Percentiles rank a stretch among this genome's conserved stretches.
phyloP scores from a whole-genome alignment of 92 coral and sea anemone species.

The Bergia puertoricense region DNA sequence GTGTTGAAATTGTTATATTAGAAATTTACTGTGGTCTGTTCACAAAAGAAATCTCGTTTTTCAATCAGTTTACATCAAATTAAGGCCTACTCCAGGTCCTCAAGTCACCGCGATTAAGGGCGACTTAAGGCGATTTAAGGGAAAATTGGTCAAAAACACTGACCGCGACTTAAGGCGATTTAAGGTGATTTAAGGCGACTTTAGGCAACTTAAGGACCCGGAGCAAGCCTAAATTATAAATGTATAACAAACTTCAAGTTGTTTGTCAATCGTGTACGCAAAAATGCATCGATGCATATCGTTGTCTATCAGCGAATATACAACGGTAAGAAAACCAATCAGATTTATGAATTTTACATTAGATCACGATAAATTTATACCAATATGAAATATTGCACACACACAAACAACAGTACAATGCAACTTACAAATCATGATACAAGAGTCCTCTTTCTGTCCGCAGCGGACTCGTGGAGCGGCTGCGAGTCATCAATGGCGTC shows the following conservation, averaged over 20 bases:
- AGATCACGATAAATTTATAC: not conserved
- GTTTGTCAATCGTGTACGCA: not conserved
- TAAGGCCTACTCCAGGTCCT: too few species aligned
- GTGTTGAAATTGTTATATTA: too few species aligned
- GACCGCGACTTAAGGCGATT: too few species aligned
- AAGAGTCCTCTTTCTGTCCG: conserved; percentile 1
- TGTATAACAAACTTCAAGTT: not conserved
- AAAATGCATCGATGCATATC: not conserved
- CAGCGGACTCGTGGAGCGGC: conserved; percentile 7
- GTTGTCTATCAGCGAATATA: not conserved
- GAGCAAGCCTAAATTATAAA: too few species aligned
- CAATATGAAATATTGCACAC: not conserved
- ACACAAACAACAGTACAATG: not conserved
- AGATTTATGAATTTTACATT: not conserved
- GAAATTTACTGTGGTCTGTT: too few species aligned
- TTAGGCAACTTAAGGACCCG: too few species aligned
- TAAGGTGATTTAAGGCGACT: too few species aligned
- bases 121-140: too few species aligned
- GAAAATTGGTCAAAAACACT: too few species aligned
- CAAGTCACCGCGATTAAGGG: too few species aligned
- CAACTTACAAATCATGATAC: conserved; percentile 18
- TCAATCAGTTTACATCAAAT: too few species aligned
- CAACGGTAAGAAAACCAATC: not conserved
- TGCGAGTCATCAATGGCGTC: conserved; percentile 8
- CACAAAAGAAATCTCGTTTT: too few species aligned